A percentile compares a stretch with the other conserved stretches of the same genome.
Conservation (phyloP, 2,113 vertebrate genomes). For the Cyprinodon tularosa region DNA sequence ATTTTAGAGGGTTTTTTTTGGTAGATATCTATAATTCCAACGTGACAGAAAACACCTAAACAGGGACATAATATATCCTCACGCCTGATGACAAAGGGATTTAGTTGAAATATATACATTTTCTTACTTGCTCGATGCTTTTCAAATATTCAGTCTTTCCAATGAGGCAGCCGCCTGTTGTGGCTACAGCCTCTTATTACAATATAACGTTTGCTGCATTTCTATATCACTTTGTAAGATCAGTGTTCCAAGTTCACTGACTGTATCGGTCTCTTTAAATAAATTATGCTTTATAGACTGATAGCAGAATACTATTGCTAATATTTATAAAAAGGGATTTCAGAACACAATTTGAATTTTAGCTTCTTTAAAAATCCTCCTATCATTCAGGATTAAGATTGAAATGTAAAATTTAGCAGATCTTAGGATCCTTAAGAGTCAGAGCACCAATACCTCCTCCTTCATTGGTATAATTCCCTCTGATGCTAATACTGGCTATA, state of each 20-base stretch:
- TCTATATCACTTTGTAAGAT: slow-evolving; percentile 67
- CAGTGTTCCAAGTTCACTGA: slow-evolving; percentile 45
- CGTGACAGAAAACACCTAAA: background rate
- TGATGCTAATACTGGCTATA: slow-evolving; percentile 43
- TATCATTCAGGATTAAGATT: slow-evolving; percentile 31
- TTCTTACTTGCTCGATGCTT: background rate
- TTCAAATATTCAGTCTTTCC: slow-evolving; percentile 31
- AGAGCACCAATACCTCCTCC: slow-evolving; percentile 14
- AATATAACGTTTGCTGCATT: slow-evolving; percentile 50
- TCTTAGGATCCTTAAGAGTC: slow-evolving; percentile 22
- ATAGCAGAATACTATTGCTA: slow-evolving; percentile 14
- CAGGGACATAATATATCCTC: background rate
- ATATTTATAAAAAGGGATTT: slow-evolving; percentile 8
- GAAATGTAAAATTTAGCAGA: slow-evolving; percentile 25
- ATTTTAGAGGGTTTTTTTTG: background rate
- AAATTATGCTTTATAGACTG: slow-evolving; percentile 17
- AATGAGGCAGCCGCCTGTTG: slow-evolving; percentile 39
- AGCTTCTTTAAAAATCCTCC: slow-evolving; percentile 10
- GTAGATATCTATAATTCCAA: background rate
- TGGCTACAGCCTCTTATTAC: slow-evolving; percentile 49
- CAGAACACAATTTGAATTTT: slow-evolving; percentile 6
- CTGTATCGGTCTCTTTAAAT: slow-evolving; percentile 27
- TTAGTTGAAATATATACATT: background rate
- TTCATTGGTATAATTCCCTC: slow-evolving; percentile 39
- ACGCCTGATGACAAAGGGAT: background rate